These are phyloP conservation scores for Disparrhopalites patrizii DNA, from an alignment of 2,888 invertebrate genomes.

Conservation along the genomic window DNA sequence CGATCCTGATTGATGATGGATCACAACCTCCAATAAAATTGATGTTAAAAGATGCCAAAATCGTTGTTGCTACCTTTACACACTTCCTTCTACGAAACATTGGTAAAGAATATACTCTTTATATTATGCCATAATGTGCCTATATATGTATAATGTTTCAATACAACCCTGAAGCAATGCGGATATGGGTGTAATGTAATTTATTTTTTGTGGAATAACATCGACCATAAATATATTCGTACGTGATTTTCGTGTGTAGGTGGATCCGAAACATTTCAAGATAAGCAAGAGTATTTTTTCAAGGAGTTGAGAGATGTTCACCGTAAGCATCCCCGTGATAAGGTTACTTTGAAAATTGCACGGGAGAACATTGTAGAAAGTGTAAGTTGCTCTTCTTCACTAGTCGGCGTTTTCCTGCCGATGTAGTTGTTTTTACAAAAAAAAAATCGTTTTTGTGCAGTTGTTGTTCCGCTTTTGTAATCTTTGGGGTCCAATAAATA, in stretches of 20 bases:
- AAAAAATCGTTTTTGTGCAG: no score
- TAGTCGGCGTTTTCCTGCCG: constrained; percentile 3
- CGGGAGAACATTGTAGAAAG: constrained; percentile 77
- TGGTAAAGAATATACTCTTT: constrained; percentile 53
- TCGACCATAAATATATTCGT: background rate
- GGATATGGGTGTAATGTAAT: no score
- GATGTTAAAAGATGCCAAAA: constrained; percentile 77
- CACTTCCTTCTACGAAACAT: constrained; percentile 87
- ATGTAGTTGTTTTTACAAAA: constrained; percentile 18
- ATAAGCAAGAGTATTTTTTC: constrained; percentile 68
- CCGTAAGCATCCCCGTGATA: constrained; percentile 81
- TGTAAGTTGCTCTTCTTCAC: constrained; percentile 52
- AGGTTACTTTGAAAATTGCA: constrained; percentile 73
- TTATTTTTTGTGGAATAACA: background rate
- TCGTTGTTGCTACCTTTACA: constrained; percentile 88
- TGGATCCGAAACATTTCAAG: constrained; percentile 88
- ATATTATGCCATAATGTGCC: no score
- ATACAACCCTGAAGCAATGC: no score
- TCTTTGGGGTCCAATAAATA: no score
- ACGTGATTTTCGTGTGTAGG: constrained; percentile 53
- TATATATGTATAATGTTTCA: no score
- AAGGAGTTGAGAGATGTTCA: constrained; percentile 78
- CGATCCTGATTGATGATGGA: constrained; percentile 84
- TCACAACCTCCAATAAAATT: constrained; percentile 81
- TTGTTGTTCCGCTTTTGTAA: no score